Conservation (phyloP, 2,888 invertebrate species). For the Julus scanicus region DNA sequence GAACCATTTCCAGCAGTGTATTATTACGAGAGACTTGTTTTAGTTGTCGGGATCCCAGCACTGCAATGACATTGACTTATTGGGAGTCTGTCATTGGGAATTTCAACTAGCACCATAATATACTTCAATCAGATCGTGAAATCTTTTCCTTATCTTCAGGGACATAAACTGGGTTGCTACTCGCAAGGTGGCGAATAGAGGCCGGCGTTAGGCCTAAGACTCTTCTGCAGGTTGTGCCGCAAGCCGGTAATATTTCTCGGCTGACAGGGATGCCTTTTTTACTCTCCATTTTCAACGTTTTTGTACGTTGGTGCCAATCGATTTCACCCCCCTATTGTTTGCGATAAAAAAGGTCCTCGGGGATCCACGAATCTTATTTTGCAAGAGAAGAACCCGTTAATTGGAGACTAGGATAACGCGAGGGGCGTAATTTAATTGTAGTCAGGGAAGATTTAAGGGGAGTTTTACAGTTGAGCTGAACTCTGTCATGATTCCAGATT, state of each 20-base stretch:
- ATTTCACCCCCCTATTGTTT: constrained; percentile 10
- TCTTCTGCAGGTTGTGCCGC: background rate
- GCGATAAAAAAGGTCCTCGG: constrained; percentile 13
- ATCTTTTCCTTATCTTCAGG: constrained; percentile 30
- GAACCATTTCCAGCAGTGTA: background rate
- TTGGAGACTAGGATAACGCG: background rate
- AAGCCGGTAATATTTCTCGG: background rate
- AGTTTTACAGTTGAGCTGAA: background rate
- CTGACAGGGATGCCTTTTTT: constrained; percentile 31
- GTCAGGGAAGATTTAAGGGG: background rate
- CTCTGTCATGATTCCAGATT: too few species aligned
- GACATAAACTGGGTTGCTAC: background rate
- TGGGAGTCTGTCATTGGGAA: constrained; percentile 1
- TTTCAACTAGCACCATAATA: constrained; percentile 36
- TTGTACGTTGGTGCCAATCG: background rate
- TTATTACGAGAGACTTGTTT: background rate
- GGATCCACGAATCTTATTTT: constrained; percentile 21
- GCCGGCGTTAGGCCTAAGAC: background rate
- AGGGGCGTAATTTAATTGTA: background rate
- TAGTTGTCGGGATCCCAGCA: background rate
- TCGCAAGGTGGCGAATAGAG: background rate
- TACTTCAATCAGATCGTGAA: constrained; percentile 23
- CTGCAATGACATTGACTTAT: constrained; percentile 8
- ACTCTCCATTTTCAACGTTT: background rate
- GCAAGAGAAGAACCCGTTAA: background rate